Base-by-base conservation (phyloP, 2,113 vertebrate genomes). In the Anser cygnoides region DNA sequence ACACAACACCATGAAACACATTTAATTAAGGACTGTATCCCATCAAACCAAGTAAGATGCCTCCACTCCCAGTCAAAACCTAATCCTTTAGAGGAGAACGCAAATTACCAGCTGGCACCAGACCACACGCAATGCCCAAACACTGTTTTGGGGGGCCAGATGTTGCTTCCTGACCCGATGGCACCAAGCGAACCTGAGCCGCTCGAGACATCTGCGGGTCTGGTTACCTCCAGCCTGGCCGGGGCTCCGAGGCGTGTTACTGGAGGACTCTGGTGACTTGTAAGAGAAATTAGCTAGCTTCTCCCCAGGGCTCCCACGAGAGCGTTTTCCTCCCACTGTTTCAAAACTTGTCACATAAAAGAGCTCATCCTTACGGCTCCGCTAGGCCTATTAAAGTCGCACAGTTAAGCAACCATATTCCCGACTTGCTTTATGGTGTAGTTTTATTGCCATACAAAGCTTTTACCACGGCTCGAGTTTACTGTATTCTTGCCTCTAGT, bases 361-460 rank as follows among this genome's bases (percentile, higher is more conserved):
- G 75, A 95, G 92, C 84, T 92, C 87, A 88, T 90, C 65, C 83
- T 81, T 55, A 44, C n/a, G 74, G 75, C 89, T 92, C 83, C 84
- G 26, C 41, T 3, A 84, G 86, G 79, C 79, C 68, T 26, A 29
- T 74, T 83, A 93, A 77, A 90, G 75, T 4, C 0, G 9, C 83
- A 71, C 41, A 78, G 68, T 71, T 86, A 71, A 90, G 88, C 55
- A 62, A 23, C 46, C 61, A 7, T 8, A 75, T 43, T 67, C 80
- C 91, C 65, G 43, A 8, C 39, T 13, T 33, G 80, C 72, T 90
- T 95, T 84, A 86, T 8, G 71, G 89, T 22, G 54, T 9, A 5
- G 12, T 58, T 92, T 84, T 88, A 86, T 4, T 26, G 65, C 8
- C 92, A 50, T 16, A 33, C 55, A 58, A 77, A 81, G n/a, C 28